These are phyloP conservation scores for Prenolepis imparis DNA, from an alignment of 2,888 invertebrate species.

Conservation along the genomic window DNA sequence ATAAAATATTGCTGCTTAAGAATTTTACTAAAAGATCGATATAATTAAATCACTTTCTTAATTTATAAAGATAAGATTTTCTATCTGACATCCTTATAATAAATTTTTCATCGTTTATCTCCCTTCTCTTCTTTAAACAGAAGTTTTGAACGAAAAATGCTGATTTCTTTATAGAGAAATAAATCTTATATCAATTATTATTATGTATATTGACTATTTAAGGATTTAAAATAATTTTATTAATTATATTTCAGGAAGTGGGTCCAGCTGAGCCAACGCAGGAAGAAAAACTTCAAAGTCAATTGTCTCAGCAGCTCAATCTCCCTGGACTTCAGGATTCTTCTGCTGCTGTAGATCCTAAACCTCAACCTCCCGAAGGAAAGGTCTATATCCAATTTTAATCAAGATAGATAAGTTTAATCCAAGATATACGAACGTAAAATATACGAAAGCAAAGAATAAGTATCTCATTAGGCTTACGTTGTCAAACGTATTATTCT, in stretches of 20 bases:
- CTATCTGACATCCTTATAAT: not conserved
- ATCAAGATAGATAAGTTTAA: constrained; percentile 19
- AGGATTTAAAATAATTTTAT: not conserved
- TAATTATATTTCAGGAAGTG: constrained; percentile 77
- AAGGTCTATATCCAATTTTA: constrained; percentile 83
- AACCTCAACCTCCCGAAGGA: constrained; percentile 86
- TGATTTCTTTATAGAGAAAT: not conserved
- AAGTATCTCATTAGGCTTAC: not conserved
- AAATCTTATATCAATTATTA: not conserved
- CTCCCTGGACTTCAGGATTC: constrained; percentile 92
- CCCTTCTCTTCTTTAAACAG: not conserved
- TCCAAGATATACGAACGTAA: not conserved
- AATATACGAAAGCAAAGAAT: constrained; percentile 1
- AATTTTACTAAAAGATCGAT: constrained; percentile 7
- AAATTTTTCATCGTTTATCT: not conserved
- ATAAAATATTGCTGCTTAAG: not conserved
- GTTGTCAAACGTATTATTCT: not conserved
- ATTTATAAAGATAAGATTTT: not conserved
- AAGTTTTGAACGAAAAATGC: not conserved
- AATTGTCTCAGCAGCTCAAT: constrained; percentile 93
- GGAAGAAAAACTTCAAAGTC: constrained; percentile 94
- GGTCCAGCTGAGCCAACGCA: constrained; percentile 87
- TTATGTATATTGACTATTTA: not conserved
- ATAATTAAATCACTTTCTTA: not conserved
- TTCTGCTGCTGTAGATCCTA: constrained; percentile 86